Evolutionary conservation across 2,888 invertebrate species (phyloP), one percentile per base, ranked within the genome.

Genomic region (Erannis defoliaria): DNA sequence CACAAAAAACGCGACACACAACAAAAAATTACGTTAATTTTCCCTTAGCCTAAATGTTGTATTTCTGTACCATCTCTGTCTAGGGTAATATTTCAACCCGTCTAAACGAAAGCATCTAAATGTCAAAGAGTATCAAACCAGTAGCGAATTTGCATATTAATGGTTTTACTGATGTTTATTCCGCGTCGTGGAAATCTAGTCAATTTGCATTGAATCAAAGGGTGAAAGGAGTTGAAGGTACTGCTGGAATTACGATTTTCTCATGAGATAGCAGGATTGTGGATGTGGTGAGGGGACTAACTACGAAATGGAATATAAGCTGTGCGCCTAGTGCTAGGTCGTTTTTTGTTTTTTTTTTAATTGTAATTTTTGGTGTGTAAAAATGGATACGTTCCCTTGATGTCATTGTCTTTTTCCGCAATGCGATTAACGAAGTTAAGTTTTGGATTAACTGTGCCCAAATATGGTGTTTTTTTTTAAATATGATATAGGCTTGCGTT

Each of bases 131-230:
- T 60, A 29, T 62, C 45, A 40, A 23, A 56, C 18, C 56, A 48
- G 51, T n/a, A 53, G 55, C 49, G 31, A 29, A 64, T 66, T 64
- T 46, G 37, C 62, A 59, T 66, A 59, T 55, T 59, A 63, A 70
- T 61, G 38, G 51, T 14, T 29, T 58, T 50, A 58, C 46, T 53
- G 54, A 43, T 57, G 60, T 60, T 54, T 23, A 35, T 65, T 61
- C 57, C 46, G 54, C 43, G 31, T 45, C 59, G 49, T 45, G 51
- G 31, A 57, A 66, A 62, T 62, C 53, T 33, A 53, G 43, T 37
- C 33, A 37, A 61, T 64, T 62, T 56, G 40, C 64, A 56, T 55
- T 43, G 48, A 64, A 64, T 53, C 31, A 56, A 55, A 55, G 51
- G 48, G 48, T 26, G 49, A 53, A 56, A 38, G 43, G 55, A 37